Evolutionary conservation across 92 coral and sea anemone species (phyloP), one percentile per base, ranked within the genome.

Genomic region (Palythoa grandis): DNA sequence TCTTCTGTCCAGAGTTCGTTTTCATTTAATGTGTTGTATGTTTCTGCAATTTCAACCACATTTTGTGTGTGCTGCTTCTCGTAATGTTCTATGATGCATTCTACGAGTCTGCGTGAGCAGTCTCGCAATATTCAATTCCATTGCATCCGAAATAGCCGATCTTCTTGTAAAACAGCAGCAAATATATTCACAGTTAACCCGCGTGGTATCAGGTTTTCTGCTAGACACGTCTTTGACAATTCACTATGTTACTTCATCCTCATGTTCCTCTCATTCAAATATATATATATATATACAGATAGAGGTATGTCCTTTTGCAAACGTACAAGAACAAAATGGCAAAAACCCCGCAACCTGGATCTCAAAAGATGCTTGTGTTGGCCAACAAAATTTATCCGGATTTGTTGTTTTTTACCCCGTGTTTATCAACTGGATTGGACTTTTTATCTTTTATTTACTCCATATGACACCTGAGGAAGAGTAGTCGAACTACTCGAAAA

Each of bases 1-100:
- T 56, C 56, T 20, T 67, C 86, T 40, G 86, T 82, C 86, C 86
- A 82, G 60, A 54, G 65, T 16, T 58, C 22, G n/a, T 58, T 58
- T 58, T 58, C 65, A 7, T 58, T 58, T 58, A 58, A 58, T 15
- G 65, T 58, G 65, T 58, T 58, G 7, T 58, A 58, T 58, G 65
- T 58, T 58, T 58, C 65, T 58, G 65, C 65, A 58, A 58, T 58
- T 58, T 58, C 65, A 58, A 58, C 65, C 65, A 58, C 65, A 58
- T 58, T 58, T 58, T 58, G 65, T 20, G 65, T 20, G n/a, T 58
- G 65, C 65, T 58, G 65, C 65, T 15, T 58, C 7, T 58, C 65
- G 22, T 13, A 58, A 56, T 58, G 65, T 2, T 58, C 65, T 58
- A 58, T 58, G 65, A 58, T 20, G 65, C 65, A 58, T 58, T 58